Percentiles rank a stretch among this genome's conserved stretches.
These are phyloP conservation scores for Astropecten irregularis DNA, from an alignment of 53 echinoderm and acorn worm genomes.

Conservation along the genomic window DNA sequence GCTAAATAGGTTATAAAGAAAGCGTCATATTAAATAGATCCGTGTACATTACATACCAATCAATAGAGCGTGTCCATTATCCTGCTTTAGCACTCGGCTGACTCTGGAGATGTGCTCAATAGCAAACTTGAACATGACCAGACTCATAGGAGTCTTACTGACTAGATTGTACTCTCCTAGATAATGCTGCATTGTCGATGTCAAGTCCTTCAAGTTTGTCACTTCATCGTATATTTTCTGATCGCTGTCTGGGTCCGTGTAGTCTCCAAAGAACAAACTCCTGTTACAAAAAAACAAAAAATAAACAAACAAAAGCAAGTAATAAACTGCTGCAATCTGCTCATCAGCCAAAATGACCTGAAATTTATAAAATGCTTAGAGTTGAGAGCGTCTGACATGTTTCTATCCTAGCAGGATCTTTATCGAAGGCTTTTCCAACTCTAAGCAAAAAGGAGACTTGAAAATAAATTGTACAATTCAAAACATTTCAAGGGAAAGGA, in stretches of 20 bases:
- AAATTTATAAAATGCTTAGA: too few species aligned
- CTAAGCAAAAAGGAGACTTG: neutral
- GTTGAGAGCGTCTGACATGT: neutral
- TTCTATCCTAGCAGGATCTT: neutral
- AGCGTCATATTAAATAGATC: too few species aligned
- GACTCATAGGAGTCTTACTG: slow-evolving; percentile 96
- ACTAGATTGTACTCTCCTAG: slow-evolving; percentile 90
- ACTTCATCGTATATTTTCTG: slow-evolving; percentile 88
- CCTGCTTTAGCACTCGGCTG: slow-evolving; percentile 94
- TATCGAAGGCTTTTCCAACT: too few species aligned
- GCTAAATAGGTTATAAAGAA: too few species aligned
- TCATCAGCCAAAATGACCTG: too few species aligned
- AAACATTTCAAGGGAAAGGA: too few species aligned
- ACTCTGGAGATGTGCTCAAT: slow-evolving; percentile 98
- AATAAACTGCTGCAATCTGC: too few species aligned
- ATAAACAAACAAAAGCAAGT: neutral
- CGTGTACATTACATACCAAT: slow-evolving; percentile 94
- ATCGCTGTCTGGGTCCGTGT: slow-evolving; percentile 79
- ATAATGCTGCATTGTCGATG: slow-evolving; percentile 80
- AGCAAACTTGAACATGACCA: slow-evolving; percentile 99
- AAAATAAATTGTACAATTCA: too few species aligned
- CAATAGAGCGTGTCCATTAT: slow-evolving; percentile 92
- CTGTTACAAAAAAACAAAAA: slow-evolving; percentile 17
- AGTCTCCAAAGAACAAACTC: slow-evolving; percentile 95
- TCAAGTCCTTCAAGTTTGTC: slow-evolving; percentile 87